phyloP scores from a whole-genome alignment of 2,797 vertebrate genomes.

The Chelonia mydas region DNA sequence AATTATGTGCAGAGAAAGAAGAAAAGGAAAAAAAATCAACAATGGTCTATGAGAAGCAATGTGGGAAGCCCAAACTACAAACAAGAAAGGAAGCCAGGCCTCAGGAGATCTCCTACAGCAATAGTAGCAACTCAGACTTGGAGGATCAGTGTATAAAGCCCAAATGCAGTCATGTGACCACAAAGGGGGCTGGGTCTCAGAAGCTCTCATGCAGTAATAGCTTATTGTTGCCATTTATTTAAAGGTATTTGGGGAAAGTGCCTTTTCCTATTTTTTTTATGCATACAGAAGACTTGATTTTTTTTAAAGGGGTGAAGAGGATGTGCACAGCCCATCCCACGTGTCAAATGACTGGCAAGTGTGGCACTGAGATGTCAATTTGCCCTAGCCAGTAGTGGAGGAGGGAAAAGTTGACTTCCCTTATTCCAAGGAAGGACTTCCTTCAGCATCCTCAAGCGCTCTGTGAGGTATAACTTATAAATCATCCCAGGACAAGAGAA shows the following conservation, averaged over 20 bases:
- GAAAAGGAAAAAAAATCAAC: background rate
- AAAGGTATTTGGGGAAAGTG: background rate
- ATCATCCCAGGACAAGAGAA: slow-evolving; percentile 11
- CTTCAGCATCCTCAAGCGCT: background rate
- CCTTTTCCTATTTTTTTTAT: background rate
- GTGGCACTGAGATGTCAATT: background rate
- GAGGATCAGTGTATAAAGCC: background rate
- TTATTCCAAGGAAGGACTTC: background rate
- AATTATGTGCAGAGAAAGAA: background rate
- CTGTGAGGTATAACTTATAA: slow-evolving; percentile 1
- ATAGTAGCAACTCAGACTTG: background rate
- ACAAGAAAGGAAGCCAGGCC: background rate
- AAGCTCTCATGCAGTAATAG: background rate
- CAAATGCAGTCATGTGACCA: background rate
- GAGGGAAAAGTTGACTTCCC: slow-evolving; percentile 18
- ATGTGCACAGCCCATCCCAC: background rate
- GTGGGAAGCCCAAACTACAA: background rate
- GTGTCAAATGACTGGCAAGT: background rate
- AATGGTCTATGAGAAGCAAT: background rate
- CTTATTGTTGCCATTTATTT: background rate
- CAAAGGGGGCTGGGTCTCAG: background rate
- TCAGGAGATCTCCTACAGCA: background rate
- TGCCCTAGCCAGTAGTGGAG: background rate
- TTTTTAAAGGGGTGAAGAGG: background rate
- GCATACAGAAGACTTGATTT: background rate